Evolutionary conservation across 1,140 invertebrate genomes (phyloP), one percentile per base, ranked within the genome.

Genomic region (Sitophilus oryzae): DNA sequence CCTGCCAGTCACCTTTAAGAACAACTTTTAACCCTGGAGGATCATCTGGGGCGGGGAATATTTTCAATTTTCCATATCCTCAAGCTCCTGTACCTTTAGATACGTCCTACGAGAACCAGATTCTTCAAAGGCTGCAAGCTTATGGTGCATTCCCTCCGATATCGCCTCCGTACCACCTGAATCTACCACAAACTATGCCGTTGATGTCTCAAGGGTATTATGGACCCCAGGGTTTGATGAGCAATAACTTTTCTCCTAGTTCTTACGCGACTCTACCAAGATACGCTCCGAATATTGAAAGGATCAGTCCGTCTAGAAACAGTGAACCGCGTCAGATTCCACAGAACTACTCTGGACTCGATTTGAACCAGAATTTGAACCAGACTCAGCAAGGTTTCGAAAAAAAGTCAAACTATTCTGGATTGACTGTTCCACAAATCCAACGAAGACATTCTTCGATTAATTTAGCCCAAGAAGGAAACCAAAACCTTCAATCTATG

Each of bases 51-150:
- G n/a, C n/a, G n/a, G 62, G 62, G 9, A 43, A 34, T 6, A 50
- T 66, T 1, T 70, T 69, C 48, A 69, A 67, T 49, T 70, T 64
- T 46, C 44, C 64, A 0, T 62, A 63, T 52, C 52, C 46, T 0
- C 62, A 59, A 21, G 36, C 25, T 1, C 62, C 60, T 16, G 41
- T 56, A 16, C 41, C 48, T 14, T 11, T 59, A 8, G 64, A 67
- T 23, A 41, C 60, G 9, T 56, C 55, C 11, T 58, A 66, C 6
- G 68, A 71, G 36, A 40, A 35, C 8, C 66, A 69, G 36, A 52
- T 70, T 3, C 34, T 71, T 2, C 69, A 70, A 53, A 59, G 63
- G 16, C 43, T 71, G 30, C 69, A 71, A 58, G 52, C 58, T 18
- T 34, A 68, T 2, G 59, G 62, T 35, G 61, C 61, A 6, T 65